phyloP scores from a whole-genome alignment of 2,797 vertebrate species.

The Sebastolobus alascanus region DNA sequence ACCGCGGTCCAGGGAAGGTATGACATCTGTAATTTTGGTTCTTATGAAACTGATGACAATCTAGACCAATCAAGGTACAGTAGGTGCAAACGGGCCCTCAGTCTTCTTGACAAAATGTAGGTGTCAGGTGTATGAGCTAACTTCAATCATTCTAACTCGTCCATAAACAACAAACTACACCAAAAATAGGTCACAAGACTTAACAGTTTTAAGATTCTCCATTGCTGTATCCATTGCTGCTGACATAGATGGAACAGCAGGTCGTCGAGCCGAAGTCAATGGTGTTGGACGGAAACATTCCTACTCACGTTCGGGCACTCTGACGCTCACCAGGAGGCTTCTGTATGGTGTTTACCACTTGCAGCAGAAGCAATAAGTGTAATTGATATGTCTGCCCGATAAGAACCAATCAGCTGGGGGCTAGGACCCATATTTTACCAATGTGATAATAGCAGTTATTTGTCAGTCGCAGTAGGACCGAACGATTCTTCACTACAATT shows the following conservation, averaged over 20 bases:
- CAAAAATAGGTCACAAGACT: background rate
- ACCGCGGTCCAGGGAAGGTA: too few species aligned
- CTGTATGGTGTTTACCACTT: constrained; percentile 10
- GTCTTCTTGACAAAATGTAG: too few species aligned
- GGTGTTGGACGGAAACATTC: background rate
- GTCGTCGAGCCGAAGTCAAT: background rate
- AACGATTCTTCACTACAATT: constrained; percentile 50
- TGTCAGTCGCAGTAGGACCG: constrained; percentile 36
- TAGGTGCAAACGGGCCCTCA: too few species aligned
- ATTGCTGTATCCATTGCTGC: background rate
- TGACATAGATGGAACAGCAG: background rate
- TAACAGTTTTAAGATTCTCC: background rate
- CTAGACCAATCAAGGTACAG: too few species aligned
- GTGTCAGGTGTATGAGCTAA: too few species aligned
- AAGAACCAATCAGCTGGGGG: constrained; percentile 38
- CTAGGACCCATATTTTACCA: constrained; percentile 28
- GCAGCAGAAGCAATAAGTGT: constrained; percentile 13
- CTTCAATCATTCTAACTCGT: too few species aligned
- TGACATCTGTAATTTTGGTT: too few species aligned
- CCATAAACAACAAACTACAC: too few species aligned
- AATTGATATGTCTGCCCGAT: constrained; percentile 43
- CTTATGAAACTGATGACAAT: too few species aligned
- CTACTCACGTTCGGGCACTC: background rate
- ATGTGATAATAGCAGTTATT: constrained; percentile 60
- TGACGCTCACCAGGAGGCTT: constrained; percentile 20